Base-by-base conservation (phyloP, 2,888 invertebrate species). In the Spilosoma lubricipeda region DNA sequence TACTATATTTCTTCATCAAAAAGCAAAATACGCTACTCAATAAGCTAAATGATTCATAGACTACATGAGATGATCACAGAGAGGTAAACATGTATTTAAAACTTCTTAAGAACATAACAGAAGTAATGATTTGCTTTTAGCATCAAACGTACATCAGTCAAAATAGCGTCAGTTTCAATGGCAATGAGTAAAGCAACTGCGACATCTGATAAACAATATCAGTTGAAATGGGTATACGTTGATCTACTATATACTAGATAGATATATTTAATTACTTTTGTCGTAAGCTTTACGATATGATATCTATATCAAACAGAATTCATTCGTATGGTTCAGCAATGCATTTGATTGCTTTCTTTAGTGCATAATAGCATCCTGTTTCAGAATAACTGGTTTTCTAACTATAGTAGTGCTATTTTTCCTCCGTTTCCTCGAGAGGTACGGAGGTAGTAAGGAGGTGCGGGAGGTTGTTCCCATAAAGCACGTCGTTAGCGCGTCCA, bases 401-500 rank as follows among this genome's bases (percentile, higher is more conserved):
- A 70, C 27, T 39, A 39, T 39, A 69, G 56, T 56, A 45, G 45
- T 70, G 63, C 71, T 73, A 68, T 59, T 73, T 36, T 71, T 76
- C 68, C 73, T 71, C 67, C 42, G 67, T 67, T 20, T 77, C 68
- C 45, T 63, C 73, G 76, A 78, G 79, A 74, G 39, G 68, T 64
- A 59, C 52, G 59, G 39, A 27, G 59, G 70, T 27, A 48, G 42
- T 30, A 63, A 45, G 64, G 52, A 39, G 70, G 59, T 42, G 71
- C 48, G 74, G 74, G 76, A 36, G 68, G 74, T 66, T 78, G 86
- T 90, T 93, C 90, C 93, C 95, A 95, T 95, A 95, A 93, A 89
- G 92, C 92, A 93, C 93, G 86, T 91, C 86, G 92, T 94, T 95
- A 94, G 81, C 83, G 90, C 85, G 87, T 80, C 87, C 95, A 94